Percentiles rank a stretch among this genome's conserved stretches.
Evolutionary conservation across 1,140 invertebrate species (phyloP).

Genomic region (Anastrepha ludens): DNA sequence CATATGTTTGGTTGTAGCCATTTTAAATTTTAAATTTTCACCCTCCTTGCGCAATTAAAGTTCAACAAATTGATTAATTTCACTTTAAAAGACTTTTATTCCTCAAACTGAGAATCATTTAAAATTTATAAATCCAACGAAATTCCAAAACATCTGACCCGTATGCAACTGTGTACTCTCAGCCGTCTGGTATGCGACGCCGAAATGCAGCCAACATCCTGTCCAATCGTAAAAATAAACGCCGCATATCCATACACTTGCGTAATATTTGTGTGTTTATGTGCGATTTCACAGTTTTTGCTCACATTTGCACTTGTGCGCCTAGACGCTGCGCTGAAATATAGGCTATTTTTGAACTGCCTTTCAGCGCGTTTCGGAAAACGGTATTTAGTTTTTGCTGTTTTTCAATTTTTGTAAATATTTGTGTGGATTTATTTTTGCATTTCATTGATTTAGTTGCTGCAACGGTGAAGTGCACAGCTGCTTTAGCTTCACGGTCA

Average conservation of each 20-base stretch:
- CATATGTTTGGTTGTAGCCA: too few relatives aligned
- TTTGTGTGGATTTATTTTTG: neutral
- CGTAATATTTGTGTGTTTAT: neutral
- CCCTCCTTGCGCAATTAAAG: neutral
- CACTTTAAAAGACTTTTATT: neutral
- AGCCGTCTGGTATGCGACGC: slow-evolving; percentile 39
- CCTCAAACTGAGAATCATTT: neutral
- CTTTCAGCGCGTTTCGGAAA: neutral
- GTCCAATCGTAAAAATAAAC: neutral
- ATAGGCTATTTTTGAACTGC: slow-evolving; percentile 11
- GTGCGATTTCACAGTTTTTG: neutral
- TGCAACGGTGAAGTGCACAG: slow-evolving; percentile 28
- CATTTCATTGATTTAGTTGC: neutral
- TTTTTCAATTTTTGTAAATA: neutral
- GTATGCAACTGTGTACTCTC: neutral
- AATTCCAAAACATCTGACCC: neutral
- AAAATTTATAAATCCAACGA: neutral
- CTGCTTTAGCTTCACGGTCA: slow-evolving; percentile 35
- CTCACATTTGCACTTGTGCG: slow-evolving; percentile 6
- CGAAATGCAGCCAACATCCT: slow-evolving; percentile 48
- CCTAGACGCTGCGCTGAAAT: slow-evolving; percentile 41
- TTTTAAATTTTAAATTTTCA: too few relatives aligned
- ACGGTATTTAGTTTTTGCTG: neutral
- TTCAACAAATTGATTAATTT: neutral
- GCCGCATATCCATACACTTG: neutral